Base-by-base conservation (phyloP, 2,113 vertebrate genomes). In the Myotis lucifugus region DNA sequence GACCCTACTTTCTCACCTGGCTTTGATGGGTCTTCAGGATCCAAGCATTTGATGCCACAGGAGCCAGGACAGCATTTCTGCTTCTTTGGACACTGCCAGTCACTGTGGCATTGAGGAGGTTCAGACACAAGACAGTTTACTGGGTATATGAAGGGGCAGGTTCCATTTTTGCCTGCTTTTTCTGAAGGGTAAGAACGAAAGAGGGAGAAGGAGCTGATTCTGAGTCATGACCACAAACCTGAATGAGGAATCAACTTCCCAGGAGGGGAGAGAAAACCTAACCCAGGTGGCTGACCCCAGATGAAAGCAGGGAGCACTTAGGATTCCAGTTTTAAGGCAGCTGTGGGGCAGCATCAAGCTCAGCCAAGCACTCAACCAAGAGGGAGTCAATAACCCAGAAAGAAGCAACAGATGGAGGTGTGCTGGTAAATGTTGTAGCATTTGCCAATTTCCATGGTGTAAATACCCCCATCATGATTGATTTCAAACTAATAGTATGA, bases 111-210 rank as follows among this genome's bases (percentile, higher is more conserved):
- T 0, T 70, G 11, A 4, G 50, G 32, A 1, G 50, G 73, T 18
- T 61, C 37, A 18, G 13, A 32, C 0, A 12, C 1, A 1, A 70
- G 0, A 27, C 50, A 72, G 0, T 0, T 3, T 1, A 0, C 29
- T 3, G 0, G 29, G 1, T 0, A 13, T 0, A 0, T 0, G 17
- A 37, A 56, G 25, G 91, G 83, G 50, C 91, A 92, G 50, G 0
- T 32, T 70, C 83, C 91, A 12, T 9, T 11, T 11, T 59, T 92
- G 15, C 40, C 5, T 42, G 13, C 0, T 48, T 0, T 37, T 6
- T 1, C 83, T 92, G 18, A 78, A 32, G 23, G 11, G 19, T 56
- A 27, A 56, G 72, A 86, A 86, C 23, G 48, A 56, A 69, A 29
- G 61, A 78, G 23, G 48, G 54, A 48, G 37, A 69, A 27, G 37